phyloP scores from a whole-genome alignment of 2,888 invertebrate species.

The Polia nebulosa region DNA sequence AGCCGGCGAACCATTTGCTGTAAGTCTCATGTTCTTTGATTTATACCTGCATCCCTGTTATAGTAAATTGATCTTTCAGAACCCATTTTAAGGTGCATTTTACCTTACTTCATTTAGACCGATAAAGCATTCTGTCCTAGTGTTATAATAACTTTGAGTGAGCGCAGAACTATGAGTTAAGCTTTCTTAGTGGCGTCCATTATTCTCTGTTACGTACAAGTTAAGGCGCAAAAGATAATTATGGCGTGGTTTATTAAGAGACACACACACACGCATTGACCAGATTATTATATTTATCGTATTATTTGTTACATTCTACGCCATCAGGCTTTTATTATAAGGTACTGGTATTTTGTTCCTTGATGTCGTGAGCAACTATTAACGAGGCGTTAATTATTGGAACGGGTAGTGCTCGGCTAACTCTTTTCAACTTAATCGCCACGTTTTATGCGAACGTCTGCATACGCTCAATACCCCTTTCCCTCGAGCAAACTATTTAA shows the following conservation, averaged over 20 bases:
- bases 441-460: not conserved
- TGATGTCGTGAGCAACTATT: constrained; percentile 19
- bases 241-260: not conserved
- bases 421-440: not conserved
- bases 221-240: not conserved
- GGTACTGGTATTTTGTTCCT: constrained; percentile 32
- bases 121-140: not conserved
- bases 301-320: constrained; percentile 47
- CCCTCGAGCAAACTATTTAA: not conserved
- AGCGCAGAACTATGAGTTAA: not conserved
- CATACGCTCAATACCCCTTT: not conserved
- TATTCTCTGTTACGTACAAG: not conserved
- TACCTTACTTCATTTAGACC: not conserved
- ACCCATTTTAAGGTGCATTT: not conserved
- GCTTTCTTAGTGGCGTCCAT: not conserved
- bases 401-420: not conserved
- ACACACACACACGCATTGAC: not conserved
- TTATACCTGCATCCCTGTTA: not conserved
- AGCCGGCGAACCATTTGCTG: constrained; percentile 97
- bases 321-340: constrained; percentile 51
- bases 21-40: constrained; percentile 85
- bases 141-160: not conserved
- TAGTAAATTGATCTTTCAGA: constrained; percentile 10
- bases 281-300: constrained; percentile 25
- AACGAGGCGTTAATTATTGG: constrained; percentile 17